These are phyloP conservation scores for Gobius niger DNA, from an alignment of 2,113 vertebrate species.

Conservation along the genomic window DNA sequence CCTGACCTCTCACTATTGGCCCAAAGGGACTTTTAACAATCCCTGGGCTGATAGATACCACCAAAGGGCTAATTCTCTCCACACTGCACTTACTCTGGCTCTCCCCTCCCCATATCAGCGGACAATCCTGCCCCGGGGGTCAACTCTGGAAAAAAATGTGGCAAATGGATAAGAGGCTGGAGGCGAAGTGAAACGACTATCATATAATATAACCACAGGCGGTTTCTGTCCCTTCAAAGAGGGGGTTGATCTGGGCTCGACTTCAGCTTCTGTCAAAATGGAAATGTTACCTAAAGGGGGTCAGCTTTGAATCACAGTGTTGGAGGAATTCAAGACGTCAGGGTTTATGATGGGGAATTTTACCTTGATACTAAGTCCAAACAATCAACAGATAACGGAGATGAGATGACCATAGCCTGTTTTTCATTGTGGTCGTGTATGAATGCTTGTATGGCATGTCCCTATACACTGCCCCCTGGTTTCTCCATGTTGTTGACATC, in stretches of 20 bases:
- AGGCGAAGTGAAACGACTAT: constrained; percentile 8
- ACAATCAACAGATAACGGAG: not conserved
- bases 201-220: not conserved
- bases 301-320: constrained; percentile 2
- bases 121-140: constrained; percentile 12
- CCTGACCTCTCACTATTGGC: not conserved
- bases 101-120: constrained; percentile 14
- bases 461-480: constrained; percentile 17
- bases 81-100: not conserved
- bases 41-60: constrained; percentile 24
- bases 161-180: constrained; percentile 17
- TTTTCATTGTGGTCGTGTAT: constrained; percentile 13
- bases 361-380: not conserved
- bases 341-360: not conserved
- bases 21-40: constrained; percentile 4
- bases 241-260: constrained; percentile 9
- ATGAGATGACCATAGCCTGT: constrained; percentile 7
- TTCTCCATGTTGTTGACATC: constrained; percentile 3
- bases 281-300: not conserved
- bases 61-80: constrained; percentile 36
- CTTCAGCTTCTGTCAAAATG: constrained; percentile 2
- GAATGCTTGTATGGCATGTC: constrained; percentile 34
- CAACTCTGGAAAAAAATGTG: not conserved
- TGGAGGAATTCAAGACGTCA: not conserved
- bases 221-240: not conserved